Evolutionary conservation across 2,113 vertebrate genomes (phyloP).

Genomic region (Orthonyx spaldingii): DNA sequence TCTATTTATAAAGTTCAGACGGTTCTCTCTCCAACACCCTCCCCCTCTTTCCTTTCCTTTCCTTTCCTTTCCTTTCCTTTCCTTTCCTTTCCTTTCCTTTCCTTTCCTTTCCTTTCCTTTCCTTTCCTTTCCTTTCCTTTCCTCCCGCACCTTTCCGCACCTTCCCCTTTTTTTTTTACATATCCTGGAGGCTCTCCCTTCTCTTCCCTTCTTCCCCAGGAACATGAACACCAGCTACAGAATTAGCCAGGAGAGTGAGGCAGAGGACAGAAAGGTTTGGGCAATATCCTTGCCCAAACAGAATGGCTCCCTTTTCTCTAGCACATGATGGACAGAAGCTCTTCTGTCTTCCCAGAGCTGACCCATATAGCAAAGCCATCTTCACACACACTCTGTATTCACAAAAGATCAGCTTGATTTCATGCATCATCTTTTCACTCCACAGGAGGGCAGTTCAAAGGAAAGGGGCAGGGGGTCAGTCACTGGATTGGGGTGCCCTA

Average conservation of each 20-base stretch:
- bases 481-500: neutral
- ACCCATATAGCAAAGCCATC: neutral
- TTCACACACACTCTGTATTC: neutral
- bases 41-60: accelerated
- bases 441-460: neutral
- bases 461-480: neutral
- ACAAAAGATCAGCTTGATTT: neutral
- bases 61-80: too few relatives aligned
- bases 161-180: neutral
- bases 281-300: neutral
- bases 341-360: neutral
- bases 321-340: neutral
- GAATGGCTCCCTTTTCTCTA: neutral
- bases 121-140: too few relatives aligned
- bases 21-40: neutral
- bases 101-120: accelerated
- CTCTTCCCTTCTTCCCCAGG: neutral
- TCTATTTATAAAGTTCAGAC: neutral
- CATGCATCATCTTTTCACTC: neutral
- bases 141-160: too few relatives aligned
- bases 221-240: accelerated
- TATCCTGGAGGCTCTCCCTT: neutral
- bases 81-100: too few relatives aligned
- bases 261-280: neutral
- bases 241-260: neutral